Percentiles rank a stretch among this genome's conserved stretches.
Conservation (phyloP, 2,888 invertebrate genomes). For the Stictocephala bisonia region DNA sequence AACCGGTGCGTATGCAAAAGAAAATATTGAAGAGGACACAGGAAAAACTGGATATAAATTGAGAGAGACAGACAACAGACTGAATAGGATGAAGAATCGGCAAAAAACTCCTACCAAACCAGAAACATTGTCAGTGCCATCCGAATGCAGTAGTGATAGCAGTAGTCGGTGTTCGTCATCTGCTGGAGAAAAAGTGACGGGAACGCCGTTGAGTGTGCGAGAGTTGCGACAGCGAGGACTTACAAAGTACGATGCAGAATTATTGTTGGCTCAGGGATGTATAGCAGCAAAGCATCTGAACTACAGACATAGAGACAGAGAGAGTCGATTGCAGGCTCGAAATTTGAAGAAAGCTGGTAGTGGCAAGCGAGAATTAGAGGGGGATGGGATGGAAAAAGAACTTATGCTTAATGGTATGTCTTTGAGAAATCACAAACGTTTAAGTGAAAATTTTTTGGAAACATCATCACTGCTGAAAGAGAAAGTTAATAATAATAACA, state of each 20-base stretch:
- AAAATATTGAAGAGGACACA: slow-evolving; percentile 69
- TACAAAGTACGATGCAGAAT: slow-evolving; percentile 89
- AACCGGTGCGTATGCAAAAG: slow-evolving; percentile 87
- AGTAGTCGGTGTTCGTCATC: slow-evolving; percentile 50
- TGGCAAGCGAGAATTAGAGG: slow-evolving; percentile 43
- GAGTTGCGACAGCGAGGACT: slow-evolving; percentile 86
- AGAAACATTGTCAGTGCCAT: slow-evolving; percentile 40
- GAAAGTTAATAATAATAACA: slow-evolving; percentile 52
- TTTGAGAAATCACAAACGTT: slow-evolving; percentile 72
- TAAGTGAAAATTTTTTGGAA: slow-evolving; percentile 62
- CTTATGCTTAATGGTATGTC: slow-evolving; percentile 69
- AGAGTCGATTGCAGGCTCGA: slow-evolving; percentile 42
- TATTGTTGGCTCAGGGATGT: slow-evolving; percentile 85
- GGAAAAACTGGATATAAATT: slow-evolving; percentile 81
- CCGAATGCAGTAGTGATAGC: slow-evolving; percentile 32
- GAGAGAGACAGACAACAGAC: slow-evolving; percentile 94
- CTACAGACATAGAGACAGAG: slow-evolving; percentile 39
- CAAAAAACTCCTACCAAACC: slow-evolving; percentile 59
- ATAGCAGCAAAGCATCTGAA: slow-evolving; percentile 61
- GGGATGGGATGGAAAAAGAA: slow-evolving; percentile 3
- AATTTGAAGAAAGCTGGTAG: slow-evolving; percentile 45
- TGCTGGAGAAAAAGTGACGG: slow-evolving; percentile 62
- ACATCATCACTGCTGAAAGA: slow-evolving; percentile 52
- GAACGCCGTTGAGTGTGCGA: slow-evolving; percentile 83
- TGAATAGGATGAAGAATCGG: slow-evolving; percentile 82